phyloP scores from a whole-genome alignment of 2,888 invertebrate species.

The Hecatera dysodea region DNA sequence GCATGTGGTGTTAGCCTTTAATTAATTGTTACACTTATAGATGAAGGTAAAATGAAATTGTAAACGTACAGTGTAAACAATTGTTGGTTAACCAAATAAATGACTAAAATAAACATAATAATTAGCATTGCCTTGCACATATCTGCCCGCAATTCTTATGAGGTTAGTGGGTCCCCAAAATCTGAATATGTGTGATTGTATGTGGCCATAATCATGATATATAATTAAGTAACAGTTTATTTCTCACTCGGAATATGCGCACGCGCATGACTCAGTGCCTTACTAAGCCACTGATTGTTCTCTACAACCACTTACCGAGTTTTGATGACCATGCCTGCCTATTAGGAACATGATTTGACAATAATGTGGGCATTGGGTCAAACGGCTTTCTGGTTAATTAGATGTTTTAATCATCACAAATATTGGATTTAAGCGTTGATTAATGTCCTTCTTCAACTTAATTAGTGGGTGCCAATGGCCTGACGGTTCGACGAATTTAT shows the following conservation, averaged over 20 bases:
- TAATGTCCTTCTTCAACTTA: slow-evolving; percentile 12
- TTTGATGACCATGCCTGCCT: slow-evolving; percentile 54
- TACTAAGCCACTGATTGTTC: slow-evolving; percentile 65
- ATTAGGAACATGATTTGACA: slow-evolving; percentile 83
- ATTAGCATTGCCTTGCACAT: slow-evolving; percentile 53
- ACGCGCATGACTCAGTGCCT: slow-evolving; percentile 57
- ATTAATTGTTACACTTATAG: no score
- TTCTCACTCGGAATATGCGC: slow-evolving; percentile 43
- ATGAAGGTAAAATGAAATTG: no score
- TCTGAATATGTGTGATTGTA: slow-evolving; percentile 47
- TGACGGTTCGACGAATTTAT: slow-evolving; percentile 16
- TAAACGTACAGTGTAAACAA: no score
- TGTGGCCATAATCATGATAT: slow-evolving; percentile 44
- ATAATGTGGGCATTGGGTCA: slow-evolving; percentile 72
- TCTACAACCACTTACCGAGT: slow-evolving; percentile 49
- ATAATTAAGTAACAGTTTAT: slow-evolving; percentile 61
- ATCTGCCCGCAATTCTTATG: slow-evolving; percentile 21
- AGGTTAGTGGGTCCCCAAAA: slow-evolving; percentile 53
- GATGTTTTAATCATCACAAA: slow-evolving; percentile 42
- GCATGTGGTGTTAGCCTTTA: no score
- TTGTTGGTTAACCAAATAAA: no score
- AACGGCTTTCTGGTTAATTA: slow-evolving; percentile 73
- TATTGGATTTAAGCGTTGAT: slow-evolving; percentile 32
- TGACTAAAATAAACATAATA: no score
- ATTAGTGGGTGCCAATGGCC: slow-evolving; percentile 12